Base-by-base conservation (phyloP, 1,140 invertebrate species). In the Adelges cooleyi region DNA sequence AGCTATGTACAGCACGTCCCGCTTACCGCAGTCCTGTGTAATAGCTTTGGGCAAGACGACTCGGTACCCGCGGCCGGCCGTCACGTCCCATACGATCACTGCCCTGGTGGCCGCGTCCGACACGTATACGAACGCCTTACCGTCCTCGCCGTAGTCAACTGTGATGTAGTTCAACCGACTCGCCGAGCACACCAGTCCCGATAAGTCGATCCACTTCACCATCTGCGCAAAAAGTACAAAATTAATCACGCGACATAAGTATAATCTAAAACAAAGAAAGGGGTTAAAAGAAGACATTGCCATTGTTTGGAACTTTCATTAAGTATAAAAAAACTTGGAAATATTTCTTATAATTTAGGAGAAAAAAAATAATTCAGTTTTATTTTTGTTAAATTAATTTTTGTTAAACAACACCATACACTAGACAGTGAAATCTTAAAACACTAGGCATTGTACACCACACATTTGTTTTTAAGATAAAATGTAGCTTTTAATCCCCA, bases 71-170 rank as follows among this genome's bases (percentile, higher is more conserved):
- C 75, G 77, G 69, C 76, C 75, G 2, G 75, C 77, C 20, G 75
- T 76, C 1, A 84, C 77, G 68, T 85, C 82, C 67, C 80, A 84
- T 0, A 84, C 83, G 10, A 85, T 73, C 23, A 85, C 80, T 0
- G 82, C 79, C 17, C 80, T 73, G 13, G 78, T 77, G 1, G 80
- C 80, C 2, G 82, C 82, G 73, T 85, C 84, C 22, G 79, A 80
- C 1, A 85, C 75, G 71, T 76, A 80, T 67, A 78, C 71, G 69
- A 75, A 78, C 9, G 74, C 70, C 38, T 74, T 74, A 6, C 80
- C 79, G 25, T 76, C 77, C 4, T 75, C 59, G 0, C 74, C 71
- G 67, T 81, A 80, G 68, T 83, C 82, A 0, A 82, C 77, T 0
- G 79, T 73, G n/a, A 86, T 71, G 69, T 83, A 84, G 69, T 86